These are phyloP conservation scores for Isaurus tuberculatus DNA, from an alignment of 92 coral and sea anemone species.

Conservation along the genomic window DNA sequence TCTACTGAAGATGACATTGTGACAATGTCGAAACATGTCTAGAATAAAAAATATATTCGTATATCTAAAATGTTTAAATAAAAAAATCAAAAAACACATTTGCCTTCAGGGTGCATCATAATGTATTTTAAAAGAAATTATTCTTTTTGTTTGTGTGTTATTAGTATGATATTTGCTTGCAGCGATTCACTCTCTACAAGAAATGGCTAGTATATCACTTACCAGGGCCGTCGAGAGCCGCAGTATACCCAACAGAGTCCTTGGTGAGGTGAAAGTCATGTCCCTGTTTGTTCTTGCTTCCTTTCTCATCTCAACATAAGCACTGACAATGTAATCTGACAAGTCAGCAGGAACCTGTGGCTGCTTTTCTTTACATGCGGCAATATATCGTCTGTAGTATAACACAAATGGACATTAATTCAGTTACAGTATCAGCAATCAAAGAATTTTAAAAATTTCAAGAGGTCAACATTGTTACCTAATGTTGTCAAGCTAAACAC, in stretches of 20 bases:
- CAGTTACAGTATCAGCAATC: neutral
- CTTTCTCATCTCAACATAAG: conserved; percentile 98
- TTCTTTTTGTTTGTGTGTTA: too few species aligned
- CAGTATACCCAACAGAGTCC: conserved; percentile 90
- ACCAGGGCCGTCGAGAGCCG: conserved; percentile 99
- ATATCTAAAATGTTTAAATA: too few species aligned
- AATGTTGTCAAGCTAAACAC: too few species aligned
- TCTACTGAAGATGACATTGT: too few species aligned
- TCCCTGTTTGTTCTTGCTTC: conserved; percentile 93
- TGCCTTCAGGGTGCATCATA: too few species aligned
- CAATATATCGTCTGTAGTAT: conserved; percentile 82
- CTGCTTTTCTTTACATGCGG: conserved; percentile 98
- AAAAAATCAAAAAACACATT: too few species aligned
- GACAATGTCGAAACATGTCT: too few species aligned
- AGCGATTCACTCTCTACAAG: too few species aligned
- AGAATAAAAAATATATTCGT: too few species aligned
- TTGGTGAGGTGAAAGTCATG: conserved; percentile 96
- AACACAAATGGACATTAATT: neutral
- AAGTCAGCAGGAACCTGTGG: conserved; percentile 87
- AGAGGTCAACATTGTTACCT: too few species aligned
- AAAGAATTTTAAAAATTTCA: neutral
- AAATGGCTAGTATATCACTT: neutral
- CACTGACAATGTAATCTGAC: conserved; percentile 96
- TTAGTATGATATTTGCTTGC: too few species aligned
- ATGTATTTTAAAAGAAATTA: too few species aligned